These are phyloP conservation scores for Hyles lineata DNA, from an alignment of 2,888 invertebrate species.

Conservation along the genomic window DNA sequence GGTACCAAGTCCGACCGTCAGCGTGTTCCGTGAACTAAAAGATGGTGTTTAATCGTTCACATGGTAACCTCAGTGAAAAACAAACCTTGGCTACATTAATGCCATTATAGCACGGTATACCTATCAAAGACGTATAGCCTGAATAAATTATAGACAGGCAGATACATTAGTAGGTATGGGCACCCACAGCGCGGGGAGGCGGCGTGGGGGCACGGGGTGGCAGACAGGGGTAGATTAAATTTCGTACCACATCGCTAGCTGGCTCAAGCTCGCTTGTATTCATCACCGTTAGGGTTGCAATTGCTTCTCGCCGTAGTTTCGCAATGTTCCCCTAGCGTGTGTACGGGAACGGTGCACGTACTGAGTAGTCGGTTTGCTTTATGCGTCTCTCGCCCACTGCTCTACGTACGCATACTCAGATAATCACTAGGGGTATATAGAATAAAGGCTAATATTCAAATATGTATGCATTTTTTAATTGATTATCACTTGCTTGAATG, in stretches of 20 bases:
- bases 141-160: constrained; percentile 65
- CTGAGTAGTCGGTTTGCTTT: constrained; percentile 3
- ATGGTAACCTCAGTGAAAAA: constrained; percentile 69
- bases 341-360: neutral
- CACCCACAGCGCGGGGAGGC: constrained; percentile 44
- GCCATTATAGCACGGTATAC: constrained; percentile 45
- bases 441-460: neutral
- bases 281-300: constrained; percentile 76
- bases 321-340: constrained; percentile 22
- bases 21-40: constrained; percentile 55
- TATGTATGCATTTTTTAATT: neutral
- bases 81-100: constrained; percentile 52
- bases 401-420: constrained; percentile 9
- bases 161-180: constrained; percentile 48
- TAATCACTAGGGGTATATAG: neutral
- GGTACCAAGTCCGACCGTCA: constrained; percentile 44
- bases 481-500: too few relatives aligned
- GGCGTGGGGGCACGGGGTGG: constrained; percentile 58
- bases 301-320: constrained; percentile 67
- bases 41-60: constrained; percentile 58
- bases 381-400: neutral
- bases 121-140: constrained; percentile 57
- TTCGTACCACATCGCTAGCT: constrained; percentile 72
- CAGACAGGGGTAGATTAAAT: constrained; percentile 82
- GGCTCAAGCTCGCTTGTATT: constrained; percentile 74